Base-by-base conservation (phyloP, 1,140 invertebrate genomes). In the Zophobas atratus region DNA sequence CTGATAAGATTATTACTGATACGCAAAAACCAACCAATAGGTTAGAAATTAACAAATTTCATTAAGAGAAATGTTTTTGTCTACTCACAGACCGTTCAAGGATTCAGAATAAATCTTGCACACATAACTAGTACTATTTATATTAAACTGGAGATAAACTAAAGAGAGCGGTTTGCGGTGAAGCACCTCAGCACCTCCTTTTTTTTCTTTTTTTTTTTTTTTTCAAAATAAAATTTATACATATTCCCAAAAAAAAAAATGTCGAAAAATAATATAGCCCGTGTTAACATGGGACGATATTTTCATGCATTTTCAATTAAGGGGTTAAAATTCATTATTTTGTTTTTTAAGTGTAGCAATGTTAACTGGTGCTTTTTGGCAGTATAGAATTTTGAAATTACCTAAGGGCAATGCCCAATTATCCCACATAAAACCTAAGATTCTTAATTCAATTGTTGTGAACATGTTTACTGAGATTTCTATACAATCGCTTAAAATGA, bases 381-480 rank as follows among this genome's bases (percentile, higher is more conserved):
- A 46, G 43, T 46, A 46, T 46, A 46, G 43, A 46, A 46, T 46
- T 46, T 46, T 46, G 43, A 46, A 46, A 46, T 46, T 46, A 46
- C 43, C 43, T 46, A 46, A 46, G 43, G 43, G 8, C 43, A 46
- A 46, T 46, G 43, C 43, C 43, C 3, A 46, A 46, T 46, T 46
- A 46, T 46, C 43, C 43, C 43, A 46, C 43, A 46, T 46, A 46
- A 46, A 46, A 46, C 43, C 43, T 46, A 46, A 46, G 3, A 46
- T 46, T 46, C 43, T 46, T 46, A 46, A 46, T 46, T 46, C 43
- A 46, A 46, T 46, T 46, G 43, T 46, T 46, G 43, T 46, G 43
- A 46, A 46, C 43, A 46, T 46, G 43, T 46, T 46, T 46, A 46
- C 43, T 8, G 32, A 34, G 55, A 56, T 35, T 34, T 56, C 55